Evolutionary conservation across 2,797 vertebrate species (phyloP).

Genomic region (Gobio occitaniae): DNA sequence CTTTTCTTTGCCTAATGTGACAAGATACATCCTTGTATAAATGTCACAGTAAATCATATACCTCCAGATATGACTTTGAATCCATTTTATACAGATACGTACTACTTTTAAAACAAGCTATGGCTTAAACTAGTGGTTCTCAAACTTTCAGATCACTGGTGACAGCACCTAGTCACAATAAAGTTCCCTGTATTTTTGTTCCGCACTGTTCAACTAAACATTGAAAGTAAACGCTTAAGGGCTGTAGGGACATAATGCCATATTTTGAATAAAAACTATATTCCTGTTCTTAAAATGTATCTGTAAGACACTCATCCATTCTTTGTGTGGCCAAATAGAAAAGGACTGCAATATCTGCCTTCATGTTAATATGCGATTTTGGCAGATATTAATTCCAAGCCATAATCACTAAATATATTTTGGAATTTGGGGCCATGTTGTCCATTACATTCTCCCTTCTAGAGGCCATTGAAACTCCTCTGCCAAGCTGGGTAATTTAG

Average conservation of each 20-base stretch:
- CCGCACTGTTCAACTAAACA: too few species aligned
- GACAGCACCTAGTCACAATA: not conserved
- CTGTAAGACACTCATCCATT: not conserved
- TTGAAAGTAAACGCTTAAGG: not conserved
- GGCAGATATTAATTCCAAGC: not conserved
- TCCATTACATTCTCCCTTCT: not conserved
- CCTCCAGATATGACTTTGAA: not conserved
- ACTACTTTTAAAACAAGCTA: not conserved
- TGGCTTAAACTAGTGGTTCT: not conserved
- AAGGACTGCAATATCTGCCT: not conserved
- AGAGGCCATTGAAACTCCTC: not conserved
- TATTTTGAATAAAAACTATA: not conserved
- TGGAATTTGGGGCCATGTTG: not conserved
- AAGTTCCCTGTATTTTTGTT: not conserved
- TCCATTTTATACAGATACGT: not conserved
- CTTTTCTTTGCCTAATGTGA: conserved; percentile 45
- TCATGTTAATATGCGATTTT: not conserved
- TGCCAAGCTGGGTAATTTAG: conserved; percentile 10
- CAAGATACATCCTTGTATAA: conserved; percentile 37
- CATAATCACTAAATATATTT: not conserved
- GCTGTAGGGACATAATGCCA: too few species aligned
- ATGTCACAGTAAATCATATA: conserved; percentile 38
- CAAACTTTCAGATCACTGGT: not conserved
- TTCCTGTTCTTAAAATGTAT: not conserved
- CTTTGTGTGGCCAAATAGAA: not conserved